Evolutionary conservation across 2,113 vertebrate genomes (phyloP), one percentile per base, ranked within the genome.

Genomic region (Lagopus leucura): DNA sequence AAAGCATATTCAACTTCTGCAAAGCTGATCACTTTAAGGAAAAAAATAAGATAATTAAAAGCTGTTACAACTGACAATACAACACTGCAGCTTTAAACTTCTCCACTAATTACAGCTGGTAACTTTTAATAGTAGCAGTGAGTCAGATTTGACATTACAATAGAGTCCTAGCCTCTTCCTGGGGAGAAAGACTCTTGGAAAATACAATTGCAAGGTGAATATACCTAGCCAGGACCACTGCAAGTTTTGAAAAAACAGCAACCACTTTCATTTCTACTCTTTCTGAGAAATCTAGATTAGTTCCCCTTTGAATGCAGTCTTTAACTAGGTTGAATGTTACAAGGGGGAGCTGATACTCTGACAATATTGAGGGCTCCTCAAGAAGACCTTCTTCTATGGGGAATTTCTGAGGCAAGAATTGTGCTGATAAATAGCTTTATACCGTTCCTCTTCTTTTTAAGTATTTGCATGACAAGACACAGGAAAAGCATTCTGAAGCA

Each of bases 41-140:
- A 90, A 93, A 93, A 75, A 90, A 95, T 94, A 92, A 89, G 70
- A 94, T 95, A 96, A 97, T 97, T 97, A 97, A 97, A 97, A 96
- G 75, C 90, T 96, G 81, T 95, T 96, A 92, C 65, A 95, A 90
- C 45, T 96, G 95, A 96, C 94, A 97, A 93, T 93, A 94, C 77
- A 94, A 94, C 86, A 95, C 90, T 86, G 61, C 71, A 96, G 87
- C 86, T 96, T 97, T 89, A 95, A 96, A 96, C 64, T 84, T 96
- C 95, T 96, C 69, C 76, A 89, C 86, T 94, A 96, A 97, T 95
- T 97, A 97, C 88, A 95, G 80, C 76, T 97, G 95, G 72, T 97
- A 89, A 97, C 89, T 96, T 97, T 96, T 92, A 95, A 96, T 55
- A 85, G 77, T 43, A 93, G 96, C 82, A 94, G 55, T 95, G 86